These are phyloP conservation scores for Lycia hirtaria DNA, from an alignment of 2,888 invertebrate species.

Conservation along the genomic window DNA sequence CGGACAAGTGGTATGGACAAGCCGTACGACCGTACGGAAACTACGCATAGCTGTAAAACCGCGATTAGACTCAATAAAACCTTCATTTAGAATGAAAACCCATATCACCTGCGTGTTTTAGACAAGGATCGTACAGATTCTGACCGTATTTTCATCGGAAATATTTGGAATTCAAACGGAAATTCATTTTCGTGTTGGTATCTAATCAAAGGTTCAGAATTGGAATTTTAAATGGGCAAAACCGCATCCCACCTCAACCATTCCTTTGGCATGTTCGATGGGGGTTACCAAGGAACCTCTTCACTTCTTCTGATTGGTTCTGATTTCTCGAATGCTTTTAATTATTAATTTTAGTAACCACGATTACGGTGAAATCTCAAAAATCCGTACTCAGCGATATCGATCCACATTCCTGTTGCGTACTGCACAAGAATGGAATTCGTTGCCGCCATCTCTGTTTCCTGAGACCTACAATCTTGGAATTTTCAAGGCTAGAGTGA, in stretches of 20 bases:
- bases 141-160: conserved; percentile 16
- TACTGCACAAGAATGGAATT: too few species aligned
- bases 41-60: background rate
- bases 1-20: background rate
- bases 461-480: too few species aligned
- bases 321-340: too few species aligned
- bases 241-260: conserved; percentile 53
- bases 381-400: background rate
- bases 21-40: background rate
- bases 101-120: conserved; percentile 4
- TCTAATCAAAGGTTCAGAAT: conserved; percentile 58
- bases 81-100: background rate
- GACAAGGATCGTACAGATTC: background rate
- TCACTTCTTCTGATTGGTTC: too few species aligned
- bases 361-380: too few species aligned
- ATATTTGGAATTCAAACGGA: conserved; percentile 38
- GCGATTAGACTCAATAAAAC: background rate
- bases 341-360: too few species aligned
- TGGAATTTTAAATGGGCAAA: conserved; percentile 65
- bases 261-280: conserved; percentile 48
- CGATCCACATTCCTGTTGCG: background rate
- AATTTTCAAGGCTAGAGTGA: too few species aligned
- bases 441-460: too few species aligned
- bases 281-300: conserved; percentile 37
- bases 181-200: conserved; percentile 41